Conservation (phyloP, 2,113 vertebrate genomes). For the Hippotragus niger region DNA sequence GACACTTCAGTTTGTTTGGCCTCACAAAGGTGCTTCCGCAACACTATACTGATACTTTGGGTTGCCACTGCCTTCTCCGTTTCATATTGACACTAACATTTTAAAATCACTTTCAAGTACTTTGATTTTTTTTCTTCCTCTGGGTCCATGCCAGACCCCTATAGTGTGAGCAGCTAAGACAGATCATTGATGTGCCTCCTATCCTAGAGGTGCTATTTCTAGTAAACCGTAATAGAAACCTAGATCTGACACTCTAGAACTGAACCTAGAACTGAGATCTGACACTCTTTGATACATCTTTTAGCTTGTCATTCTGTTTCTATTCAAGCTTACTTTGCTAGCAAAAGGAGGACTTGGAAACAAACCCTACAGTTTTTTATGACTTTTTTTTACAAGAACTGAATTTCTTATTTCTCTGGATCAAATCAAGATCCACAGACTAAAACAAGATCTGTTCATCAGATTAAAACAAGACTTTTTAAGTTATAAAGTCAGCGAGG, state of each 20-base stretch:
- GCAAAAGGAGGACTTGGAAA: conserved; percentile 23
- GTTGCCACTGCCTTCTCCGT: not conserved
- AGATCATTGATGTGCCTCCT: not conserved
- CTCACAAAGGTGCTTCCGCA: not conserved
- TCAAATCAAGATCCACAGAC: not conserved
- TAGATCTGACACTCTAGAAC: not conserved
- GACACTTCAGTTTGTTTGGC: not conserved
- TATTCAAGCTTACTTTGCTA: not conserved
- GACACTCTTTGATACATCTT: not conserved
- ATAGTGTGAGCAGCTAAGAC: not conserved
- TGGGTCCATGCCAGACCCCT: not conserved
- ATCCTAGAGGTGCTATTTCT: not conserved
- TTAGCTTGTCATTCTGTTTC: conserved; percentile 11
- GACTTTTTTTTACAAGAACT: not conserved
- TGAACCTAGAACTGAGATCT: not conserved
- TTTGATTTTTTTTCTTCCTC: not conserved
- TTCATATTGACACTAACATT: not conserved
- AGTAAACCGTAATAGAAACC: not conserved
- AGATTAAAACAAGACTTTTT: not conserved
- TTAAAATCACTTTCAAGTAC: not conserved
- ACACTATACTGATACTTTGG: not conserved
- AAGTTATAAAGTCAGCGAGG: not conserved
- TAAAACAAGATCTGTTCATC: not conserved
- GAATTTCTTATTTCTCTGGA: not conserved
- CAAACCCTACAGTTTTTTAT: not conserved